Base-by-base conservation (phyloP, 2,797 vertebrate species). In the Mycteria americana region DNA sequence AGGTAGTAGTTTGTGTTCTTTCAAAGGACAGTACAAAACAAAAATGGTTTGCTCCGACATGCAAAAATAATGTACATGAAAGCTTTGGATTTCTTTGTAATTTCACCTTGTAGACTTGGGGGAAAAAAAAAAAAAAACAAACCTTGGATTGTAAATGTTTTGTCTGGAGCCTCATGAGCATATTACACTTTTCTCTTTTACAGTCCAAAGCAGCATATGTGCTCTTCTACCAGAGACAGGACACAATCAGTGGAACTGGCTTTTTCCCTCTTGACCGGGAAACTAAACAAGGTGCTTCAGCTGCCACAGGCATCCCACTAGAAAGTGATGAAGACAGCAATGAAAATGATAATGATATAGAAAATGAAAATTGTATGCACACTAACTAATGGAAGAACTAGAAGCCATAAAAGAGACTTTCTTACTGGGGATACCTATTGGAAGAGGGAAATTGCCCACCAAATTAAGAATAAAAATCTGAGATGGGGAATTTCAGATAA, bases 151-250 rank as follows among this genome's bases (percentile, higher is more conserved):
- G 25, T 76, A 50, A 53, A 53, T 82, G 31, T 77, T 95, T 45
- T 85, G 28, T 91, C 60, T 83, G 60, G 80, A 83, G 57, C 63
- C 82, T 93, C 18, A 35, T 67, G 51, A 93, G 24, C 15, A 15
- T 91, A 35, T 74, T 94, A 43, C 89, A 9, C 53, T 83, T 91
- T 21, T 93, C 37, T 92, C 33, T 95, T 90, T 73, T 77, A 33
- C 97, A 99, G 99, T 99, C 99, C 97, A 99, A 99, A 98, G 99
- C 99, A 37, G 99, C 99, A 0, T 99, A 99, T 48, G 99, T 99
- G 85, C 98, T 99, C 80, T 99, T 99, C 98, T 99, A 99, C 98
- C 99, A 99, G 98, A 99, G 99, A 41, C 99, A 99, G 97, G 99
- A 99, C 97, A 99, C 99, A 0, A 98, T 99, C 94, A 99, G 98